A percentile compares a stretch with the other conserved stretches of the same genome.
Evolutionary conservation across 1,140 invertebrate species (phyloP).

Genomic region (Drosophila kikkawai): DNA sequence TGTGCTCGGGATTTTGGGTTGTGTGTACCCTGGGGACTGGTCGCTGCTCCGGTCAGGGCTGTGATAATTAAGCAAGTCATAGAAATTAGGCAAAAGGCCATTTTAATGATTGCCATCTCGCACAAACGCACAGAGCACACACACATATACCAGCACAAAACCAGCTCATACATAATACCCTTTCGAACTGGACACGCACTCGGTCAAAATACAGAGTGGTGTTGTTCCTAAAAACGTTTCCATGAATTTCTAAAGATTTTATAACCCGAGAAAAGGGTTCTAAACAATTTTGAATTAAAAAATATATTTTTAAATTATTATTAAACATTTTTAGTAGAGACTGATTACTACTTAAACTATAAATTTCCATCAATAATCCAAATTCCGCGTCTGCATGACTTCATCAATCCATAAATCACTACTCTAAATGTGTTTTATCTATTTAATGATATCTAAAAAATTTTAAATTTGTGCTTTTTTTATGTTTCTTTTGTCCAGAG

Average conservation of each 20-base stretch:
- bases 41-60: constrained; percentile 40
- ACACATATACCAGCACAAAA: constrained; percentile 19
- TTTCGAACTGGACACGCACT: constrained; percentile 60
- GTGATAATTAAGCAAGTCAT: constrained; percentile 83
- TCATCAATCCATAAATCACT: background rate
- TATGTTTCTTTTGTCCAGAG: no score
- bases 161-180: constrained; percentile 52
- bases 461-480: background rate
- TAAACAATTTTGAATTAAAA: background rate
- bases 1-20: constrained; percentile 30
- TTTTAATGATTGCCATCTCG: constrained; percentile 81
- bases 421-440: background rate
- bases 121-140: constrained; percentile 37
- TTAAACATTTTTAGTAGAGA: background rate
- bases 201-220: constrained; percentile 6
- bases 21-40: constrained; percentile 41
- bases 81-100: constrained; percentile 82
- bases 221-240: constrained; percentile 7
- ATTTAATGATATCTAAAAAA: background rate
- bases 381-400: background rate
- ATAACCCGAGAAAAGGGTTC: background rate
- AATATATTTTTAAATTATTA: background rate
- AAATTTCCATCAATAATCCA: background rate
- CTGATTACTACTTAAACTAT: background rate
- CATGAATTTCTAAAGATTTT: background rate